These are phyloP conservation scores for Gymnocheta viridis DNA, from an alignment of 2,888 invertebrate genomes.

Conservation along the genomic window DNA sequence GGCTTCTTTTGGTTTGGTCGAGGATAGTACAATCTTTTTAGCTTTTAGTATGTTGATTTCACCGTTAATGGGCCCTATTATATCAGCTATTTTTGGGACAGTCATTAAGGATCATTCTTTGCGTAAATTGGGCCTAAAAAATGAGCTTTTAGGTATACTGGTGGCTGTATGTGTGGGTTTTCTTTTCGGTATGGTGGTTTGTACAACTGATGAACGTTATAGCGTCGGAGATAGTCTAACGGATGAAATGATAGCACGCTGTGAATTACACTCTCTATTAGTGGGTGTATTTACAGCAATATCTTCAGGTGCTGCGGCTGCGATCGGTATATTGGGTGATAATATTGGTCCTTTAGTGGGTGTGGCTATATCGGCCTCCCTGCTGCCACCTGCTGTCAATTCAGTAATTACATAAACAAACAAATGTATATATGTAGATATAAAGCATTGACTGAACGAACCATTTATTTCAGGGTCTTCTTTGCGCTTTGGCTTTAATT, in stretches of 20 bases:
- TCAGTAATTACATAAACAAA: conserved; percentile 82
- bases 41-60: conserved; percentile 92
- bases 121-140: conserved; percentile 85
- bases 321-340: conserved; percentile 89
- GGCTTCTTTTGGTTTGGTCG: conserved; percentile 88
- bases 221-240: conserved; percentile 86
- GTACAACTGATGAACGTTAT: conserved; percentile 84
- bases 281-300: conserved; percentile 89
- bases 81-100: conserved; percentile 89
- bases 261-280: conserved; percentile 86
- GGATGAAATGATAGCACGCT: conserved; percentile 86
- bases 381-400: conserved; percentile 91
- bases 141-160: conserved; percentile 87
- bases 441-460: background rate
- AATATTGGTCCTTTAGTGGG: conserved; percentile 90
- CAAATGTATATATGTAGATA: background rate
- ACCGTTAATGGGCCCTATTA: conserved; percentile 91
- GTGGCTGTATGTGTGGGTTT: conserved; percentile 87
- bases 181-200: conserved; percentile 85
- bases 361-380: conserved; percentile 91
- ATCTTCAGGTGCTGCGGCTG: conserved; percentile 90
- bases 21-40: conserved; percentile 88
- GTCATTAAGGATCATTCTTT: conserved; percentile 86
- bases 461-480: conserved; percentile 83
- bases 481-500: conserved; percentile 86